Percentiles rank a stretch among this genome's conserved stretches.
phyloP scores from a whole-genome alignment of 2,113 vertebrate genomes.

The Neotoma lepida region DNA sequence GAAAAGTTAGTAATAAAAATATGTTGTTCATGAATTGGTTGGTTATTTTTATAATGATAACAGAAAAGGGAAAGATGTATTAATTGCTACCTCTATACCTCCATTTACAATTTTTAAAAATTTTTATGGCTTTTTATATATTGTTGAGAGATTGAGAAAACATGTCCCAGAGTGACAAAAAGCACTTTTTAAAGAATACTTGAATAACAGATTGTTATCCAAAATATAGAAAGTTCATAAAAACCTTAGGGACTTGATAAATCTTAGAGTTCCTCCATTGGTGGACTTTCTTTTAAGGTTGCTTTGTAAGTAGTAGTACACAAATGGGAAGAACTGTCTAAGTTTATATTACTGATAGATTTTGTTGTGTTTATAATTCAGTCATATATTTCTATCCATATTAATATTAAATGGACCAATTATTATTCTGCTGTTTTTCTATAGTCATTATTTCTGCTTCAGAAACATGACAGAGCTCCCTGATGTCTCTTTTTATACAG shows the following conservation, averaged over 20 bases:
- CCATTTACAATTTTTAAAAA: not conserved
- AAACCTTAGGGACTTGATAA: not conserved
- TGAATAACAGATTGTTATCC: not conserved
- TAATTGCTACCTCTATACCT: not conserved
- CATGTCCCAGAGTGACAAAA: not conserved
- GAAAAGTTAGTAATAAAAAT: not conserved
- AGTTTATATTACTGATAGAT: not conserved
- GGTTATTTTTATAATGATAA: not conserved
- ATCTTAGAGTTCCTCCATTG: not conserved
- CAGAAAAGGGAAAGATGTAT: not conserved
- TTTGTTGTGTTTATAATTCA: constrained; percentile 26
- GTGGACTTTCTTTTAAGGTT: not conserved
- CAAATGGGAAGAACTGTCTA: not conserved
- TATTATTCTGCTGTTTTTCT: not conserved
- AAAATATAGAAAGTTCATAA: not conserved
- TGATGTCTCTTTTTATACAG: constrained; percentile 8
- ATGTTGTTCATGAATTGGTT: not conserved
- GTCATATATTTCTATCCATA: not conserved
- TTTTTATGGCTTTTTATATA: not conserved
- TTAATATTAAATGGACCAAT: not conserved
- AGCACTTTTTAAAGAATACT: not conserved
- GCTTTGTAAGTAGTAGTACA: not conserved
- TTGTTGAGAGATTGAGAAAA: not conserved
- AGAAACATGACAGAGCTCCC: not conserved
- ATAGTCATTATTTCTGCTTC: not conserved